Conservation (phyloP, 1,140 invertebrate genomes). For the Caerostris darwini region DNA sequence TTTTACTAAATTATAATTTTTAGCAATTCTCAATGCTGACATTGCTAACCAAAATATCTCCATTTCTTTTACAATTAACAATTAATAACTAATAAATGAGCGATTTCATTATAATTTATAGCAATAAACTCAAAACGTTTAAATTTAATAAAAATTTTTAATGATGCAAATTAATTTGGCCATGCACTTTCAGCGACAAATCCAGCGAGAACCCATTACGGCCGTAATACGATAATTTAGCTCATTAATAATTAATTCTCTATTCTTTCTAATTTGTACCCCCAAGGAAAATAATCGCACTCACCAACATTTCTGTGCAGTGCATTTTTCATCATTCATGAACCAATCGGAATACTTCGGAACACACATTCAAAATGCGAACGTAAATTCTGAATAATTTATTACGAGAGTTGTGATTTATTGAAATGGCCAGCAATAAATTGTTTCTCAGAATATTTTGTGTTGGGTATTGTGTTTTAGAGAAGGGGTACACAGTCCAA, state of each 20-base stretch:
- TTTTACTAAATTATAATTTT: no score
- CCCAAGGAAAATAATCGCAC: slow-evolving; percentile 15
- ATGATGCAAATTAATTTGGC: no score
- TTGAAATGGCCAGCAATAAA: slow-evolving; percentile 55
- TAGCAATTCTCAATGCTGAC: no score
- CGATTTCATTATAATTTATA: no score
- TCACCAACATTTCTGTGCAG: not conserved
- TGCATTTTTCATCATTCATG: slow-evolving; percentile 15
- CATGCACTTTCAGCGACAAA: no score
- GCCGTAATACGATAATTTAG: not conserved
- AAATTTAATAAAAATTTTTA: no score
- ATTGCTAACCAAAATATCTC: no score
- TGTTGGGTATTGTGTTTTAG: slow-evolving; percentile 32
- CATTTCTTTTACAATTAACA: no score
- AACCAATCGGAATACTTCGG: slow-evolving; percentile 12
- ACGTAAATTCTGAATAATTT: slow-evolving; percentile 61
- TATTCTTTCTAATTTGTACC: not conserved
- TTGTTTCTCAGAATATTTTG: slow-evolving; percentile 49
- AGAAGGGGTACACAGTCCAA: not conserved
- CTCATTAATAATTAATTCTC: slow-evolving; percentile 25
- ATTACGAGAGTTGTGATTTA: slow-evolving; percentile 46
- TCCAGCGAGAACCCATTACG: not conserved
- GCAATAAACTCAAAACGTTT: no score
- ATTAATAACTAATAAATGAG: no score
- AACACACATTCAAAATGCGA: slow-evolving; percentile 30